Conservation (phyloP, 2,113 vertebrate genomes). For the Oreocharis arfaki region DNA sequence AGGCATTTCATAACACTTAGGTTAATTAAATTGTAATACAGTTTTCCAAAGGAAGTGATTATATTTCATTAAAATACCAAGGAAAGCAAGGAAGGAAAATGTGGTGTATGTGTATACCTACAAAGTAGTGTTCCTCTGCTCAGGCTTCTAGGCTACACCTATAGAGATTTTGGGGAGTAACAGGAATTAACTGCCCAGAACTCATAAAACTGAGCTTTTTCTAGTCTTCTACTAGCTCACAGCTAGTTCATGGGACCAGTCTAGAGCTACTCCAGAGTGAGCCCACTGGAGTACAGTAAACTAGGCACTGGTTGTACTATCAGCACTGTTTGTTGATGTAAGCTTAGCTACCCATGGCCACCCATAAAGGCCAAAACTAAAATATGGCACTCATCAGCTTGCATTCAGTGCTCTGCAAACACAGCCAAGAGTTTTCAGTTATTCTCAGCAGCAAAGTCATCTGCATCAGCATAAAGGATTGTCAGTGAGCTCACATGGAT, state of each 20-base stretch:
- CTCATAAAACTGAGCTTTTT: not conserved
- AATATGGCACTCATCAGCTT: not conserved
- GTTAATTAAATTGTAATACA: not conserved
- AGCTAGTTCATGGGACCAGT: not conserved
- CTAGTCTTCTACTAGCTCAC: not conserved
- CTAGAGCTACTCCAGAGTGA: not conserved
- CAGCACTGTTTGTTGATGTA: not conserved
- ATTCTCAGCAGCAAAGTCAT: not conserved
- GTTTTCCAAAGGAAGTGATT: not conserved
- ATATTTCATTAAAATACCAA: not conserved
- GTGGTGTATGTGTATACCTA: not conserved
- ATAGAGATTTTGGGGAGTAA: not conserved
- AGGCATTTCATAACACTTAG: not conserved
- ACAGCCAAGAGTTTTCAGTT: not conserved
- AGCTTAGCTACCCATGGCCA: fast-evolving
- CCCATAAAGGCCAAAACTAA: not conserved
- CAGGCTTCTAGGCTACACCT: not conserved
- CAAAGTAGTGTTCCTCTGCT: not conserved
- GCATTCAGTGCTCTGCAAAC: not conserved
- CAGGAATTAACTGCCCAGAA: not conserved
- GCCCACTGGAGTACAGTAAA: not conserved
- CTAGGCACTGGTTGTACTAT: not conserved
- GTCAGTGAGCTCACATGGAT: not conserved
- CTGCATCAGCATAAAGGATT: not conserved
- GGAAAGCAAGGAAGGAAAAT: not conserved